Conservation (phyloP, 2,888 invertebrate species). For the Diplazon laetatorius region DNA sequence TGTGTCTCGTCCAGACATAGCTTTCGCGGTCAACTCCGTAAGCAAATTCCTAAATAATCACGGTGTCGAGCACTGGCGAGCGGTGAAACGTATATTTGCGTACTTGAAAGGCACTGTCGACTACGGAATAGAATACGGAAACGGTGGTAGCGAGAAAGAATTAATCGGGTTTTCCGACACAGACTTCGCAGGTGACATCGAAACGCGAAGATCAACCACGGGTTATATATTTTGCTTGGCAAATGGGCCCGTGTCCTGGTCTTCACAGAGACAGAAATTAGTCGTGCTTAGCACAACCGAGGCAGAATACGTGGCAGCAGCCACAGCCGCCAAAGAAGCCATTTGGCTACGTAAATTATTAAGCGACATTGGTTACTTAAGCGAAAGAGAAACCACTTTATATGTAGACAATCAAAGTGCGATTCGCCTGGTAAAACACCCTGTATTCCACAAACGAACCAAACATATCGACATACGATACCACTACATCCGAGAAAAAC, state of each 20-base stretch:
- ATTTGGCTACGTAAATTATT: constrained; percentile 25
- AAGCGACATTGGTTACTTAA: background rate
- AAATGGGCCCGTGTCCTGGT: constrained; percentile 63
- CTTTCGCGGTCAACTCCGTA: background rate
- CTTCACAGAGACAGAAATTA: constrained; percentile 61
- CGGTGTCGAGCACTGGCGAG: constrained; percentile 61
- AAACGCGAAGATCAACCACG: constrained; percentile 63
- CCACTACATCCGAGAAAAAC: constrained; percentile 15
- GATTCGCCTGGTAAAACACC: constrained; percentile 13
- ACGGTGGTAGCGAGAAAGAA: constrained; percentile 37
- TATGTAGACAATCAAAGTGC: constrained; percentile 41
- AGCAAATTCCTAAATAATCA: constrained; percentile 17
- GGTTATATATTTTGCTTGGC: constrained; percentile 63
- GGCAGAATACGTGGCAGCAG: constrained; percentile 26
- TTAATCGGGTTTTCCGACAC: constrained; percentile 59
- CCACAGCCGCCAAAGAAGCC: constrained; percentile 7
- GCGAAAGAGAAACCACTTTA: background rate
- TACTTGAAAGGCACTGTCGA: constrained; percentile 52
- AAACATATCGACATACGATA: constrained; percentile 28
- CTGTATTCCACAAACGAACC: constrained; percentile 19
- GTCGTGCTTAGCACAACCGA: constrained; percentile 49
- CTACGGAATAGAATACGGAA: constrained; percentile 56
- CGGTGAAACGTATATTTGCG: constrained; percentile 60
- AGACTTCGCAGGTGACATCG: constrained; percentile 61
- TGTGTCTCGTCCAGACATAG: no score